Conservation (phyloP, 2,797 vertebrate genomes). For the Mus minutoides region DNA sequence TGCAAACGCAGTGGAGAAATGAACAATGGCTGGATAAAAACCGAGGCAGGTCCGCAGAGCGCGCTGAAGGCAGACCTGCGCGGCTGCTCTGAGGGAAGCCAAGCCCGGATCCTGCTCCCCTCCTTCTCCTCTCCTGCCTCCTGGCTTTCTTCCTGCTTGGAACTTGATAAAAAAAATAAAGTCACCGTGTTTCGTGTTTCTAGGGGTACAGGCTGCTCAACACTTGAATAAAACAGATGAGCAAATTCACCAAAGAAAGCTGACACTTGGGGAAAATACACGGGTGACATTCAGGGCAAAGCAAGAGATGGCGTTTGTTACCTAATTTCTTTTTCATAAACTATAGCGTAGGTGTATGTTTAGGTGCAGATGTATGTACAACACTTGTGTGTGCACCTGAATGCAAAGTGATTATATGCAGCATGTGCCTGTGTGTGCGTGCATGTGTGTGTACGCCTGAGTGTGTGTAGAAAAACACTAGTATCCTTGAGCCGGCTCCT, state of each 20-base stretch:
- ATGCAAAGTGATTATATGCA: not conserved
- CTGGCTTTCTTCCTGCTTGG: constrained; percentile 51
- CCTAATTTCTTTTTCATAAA: not conserved
- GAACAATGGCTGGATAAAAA: constrained; percentile 90
- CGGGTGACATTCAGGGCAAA: not conserved
- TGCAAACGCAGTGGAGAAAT: constrained; percentile 85
- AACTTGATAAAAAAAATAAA: constrained; percentile 84
- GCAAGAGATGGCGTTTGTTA: not conserved
- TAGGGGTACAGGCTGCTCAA: constrained; percentile 51
- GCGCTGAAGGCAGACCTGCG: constrained; percentile 78
- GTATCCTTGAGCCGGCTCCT: too few relatives aligned
- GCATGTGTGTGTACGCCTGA: not conserved
- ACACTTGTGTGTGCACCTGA: not conserved
- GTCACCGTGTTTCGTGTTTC: constrained; percentile 48
- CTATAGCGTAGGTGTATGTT: not conserved
- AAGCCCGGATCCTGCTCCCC: not conserved
- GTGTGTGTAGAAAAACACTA: fast-evolving
- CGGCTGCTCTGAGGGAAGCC: constrained; percentile 57
- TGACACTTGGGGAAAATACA: constrained; percentile 55
- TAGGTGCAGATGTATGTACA: not conserved
- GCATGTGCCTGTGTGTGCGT: not conserved
- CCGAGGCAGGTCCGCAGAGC: constrained; percentile 83
- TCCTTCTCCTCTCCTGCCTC: not conserved
- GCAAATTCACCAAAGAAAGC: constrained; percentile 71
- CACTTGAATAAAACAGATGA: constrained; percentile 30